Evolutionary conservation across 2,888 invertebrate species (phyloP), one percentile per base, ranked within the genome.

Genomic region (Aspidiotus rigidus): DNA sequence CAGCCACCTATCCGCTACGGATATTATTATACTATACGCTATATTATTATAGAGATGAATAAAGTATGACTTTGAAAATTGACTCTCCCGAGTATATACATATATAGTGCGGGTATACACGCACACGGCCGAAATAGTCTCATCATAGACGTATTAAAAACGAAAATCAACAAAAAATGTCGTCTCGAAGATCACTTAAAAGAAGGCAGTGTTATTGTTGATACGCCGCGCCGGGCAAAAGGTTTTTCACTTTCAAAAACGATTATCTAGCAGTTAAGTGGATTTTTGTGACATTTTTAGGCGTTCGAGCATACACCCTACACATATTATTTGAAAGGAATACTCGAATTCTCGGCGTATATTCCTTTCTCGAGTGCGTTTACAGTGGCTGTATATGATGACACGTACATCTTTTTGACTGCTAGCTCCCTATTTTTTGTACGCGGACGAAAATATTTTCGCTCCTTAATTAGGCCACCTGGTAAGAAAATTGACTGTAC

Each of bases 381-480:
- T 13, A n/a, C n/a, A 49, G 49, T 49, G 49, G 49, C 49, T 49
- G 49, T 11, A 49, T 49, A 28, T 5, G 28, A 28, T 28, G 28
- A 28, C 28, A 28, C 28, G 28, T 28, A 28, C 28, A 28, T 28
- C 28, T 28, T 28, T 28, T 28, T 28, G 28, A 28, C 28, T 28
- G 28, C n/a, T n/a, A n/a, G n/a, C 28, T 28, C 28, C 28, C 28
- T 28, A 28, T 28, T 28, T 28, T 28, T 28, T 28, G 28, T 28
- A 28, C 28, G n/a, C n/a, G 49, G 11, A 3, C 49, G 11, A 49
- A 28, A 28, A 49, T 49, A 49, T 49, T 49, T 49, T 49, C n/a
- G 49, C 49, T n/a, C n/a, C 49, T n/a, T 49, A 49, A 49, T 49
- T 49, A 49, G 49, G 49, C 49, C 49, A 49, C 49, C 49, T n/a